Conservation (phyloP, 2,888 invertebrate genomes). For the Lottia scabra region DNA sequence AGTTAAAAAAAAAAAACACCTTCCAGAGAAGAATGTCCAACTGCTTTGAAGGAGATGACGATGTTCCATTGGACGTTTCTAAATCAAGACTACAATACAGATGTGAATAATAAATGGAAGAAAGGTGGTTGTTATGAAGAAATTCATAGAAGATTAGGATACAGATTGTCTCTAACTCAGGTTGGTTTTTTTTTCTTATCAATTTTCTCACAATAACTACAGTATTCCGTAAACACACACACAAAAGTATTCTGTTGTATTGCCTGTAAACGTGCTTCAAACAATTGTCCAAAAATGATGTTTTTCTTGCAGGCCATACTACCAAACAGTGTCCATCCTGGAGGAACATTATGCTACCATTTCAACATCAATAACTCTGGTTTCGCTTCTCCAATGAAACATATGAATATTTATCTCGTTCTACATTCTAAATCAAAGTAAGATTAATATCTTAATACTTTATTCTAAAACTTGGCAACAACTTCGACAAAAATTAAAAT, state of each 20-base stretch:
- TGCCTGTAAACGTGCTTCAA: no score
- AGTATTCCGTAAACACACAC: no score
- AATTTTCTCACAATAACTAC: no score
- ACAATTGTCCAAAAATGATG: no score
- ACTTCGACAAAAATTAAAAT: no score
- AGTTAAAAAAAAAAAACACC: no score
- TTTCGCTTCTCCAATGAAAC: conserved; percentile 29
- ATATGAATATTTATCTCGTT: conserved; percentile 19
- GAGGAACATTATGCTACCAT: conserved; percentile 18
- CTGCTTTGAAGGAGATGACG: conserved; percentile 26
- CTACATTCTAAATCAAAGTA: conserved; percentile 11
- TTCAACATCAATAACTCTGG: conserved; percentile 26
- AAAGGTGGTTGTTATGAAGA: conserved; percentile 27
- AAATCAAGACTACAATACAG: conserved; percentile 23
- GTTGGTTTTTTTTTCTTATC: conserved; percentile 2
- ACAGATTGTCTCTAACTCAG: conserved; percentile 22
- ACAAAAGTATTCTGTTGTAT: no score
- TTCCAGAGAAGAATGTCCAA: conserved; percentile 26
- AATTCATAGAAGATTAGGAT: conserved; percentile 24
- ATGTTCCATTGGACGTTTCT: conserved; percentile 32
- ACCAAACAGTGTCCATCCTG: conserved; percentile 7
- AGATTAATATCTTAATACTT: neutral
- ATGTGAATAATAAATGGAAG: conserved; percentile 25
- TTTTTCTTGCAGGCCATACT: neutral
- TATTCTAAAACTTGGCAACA: no score